Evolutionary conservation across 2,888 invertebrate genomes (phyloP).

Genomic region (Cenopis cana): DNA sequence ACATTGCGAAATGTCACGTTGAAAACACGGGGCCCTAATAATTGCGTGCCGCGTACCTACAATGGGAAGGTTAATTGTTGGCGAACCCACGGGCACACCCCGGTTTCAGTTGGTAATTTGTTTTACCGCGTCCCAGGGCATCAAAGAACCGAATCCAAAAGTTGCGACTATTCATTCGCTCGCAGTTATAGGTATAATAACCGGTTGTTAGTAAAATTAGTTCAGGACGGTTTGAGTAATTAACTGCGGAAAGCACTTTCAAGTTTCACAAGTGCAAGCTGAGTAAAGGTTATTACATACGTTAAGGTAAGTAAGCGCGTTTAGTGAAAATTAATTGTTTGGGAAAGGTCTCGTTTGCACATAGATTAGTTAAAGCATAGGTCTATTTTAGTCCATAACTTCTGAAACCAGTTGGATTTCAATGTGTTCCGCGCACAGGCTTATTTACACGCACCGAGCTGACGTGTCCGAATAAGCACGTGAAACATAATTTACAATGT

Average conservation of each 20-base stretch:
- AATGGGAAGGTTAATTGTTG: constrained; percentile 34
- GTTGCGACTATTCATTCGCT: constrained; percentile 20
- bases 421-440: no score
- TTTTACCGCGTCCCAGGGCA: constrained; percentile 27
- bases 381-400: background rate
- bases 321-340: background rate
- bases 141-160: constrained; percentile 20
- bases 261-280: background rate
- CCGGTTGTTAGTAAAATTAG: background rate
- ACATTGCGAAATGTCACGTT: constrained; percentile 17
- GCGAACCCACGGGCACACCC: constrained; percentile 32
- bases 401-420: background rate
- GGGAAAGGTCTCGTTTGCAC: no score
- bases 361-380: no score
- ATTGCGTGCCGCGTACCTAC: constrained; percentile 25
- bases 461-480: background rate
- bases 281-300: background rate
- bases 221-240: background rate
- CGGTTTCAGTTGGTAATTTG: constrained; percentile 29
- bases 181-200: background rate
- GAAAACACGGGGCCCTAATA: constrained; percentile 28
- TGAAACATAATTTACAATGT: background rate
- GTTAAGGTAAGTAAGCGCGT: no score
- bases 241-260: background rate
- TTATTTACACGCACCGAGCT: no score